A percentile compares a stretch with the other conserved stretches of the same genome.
Conservation (phyloP, 1,140 invertebrate genomes). For the Leptonema lineaticorne region DNA sequence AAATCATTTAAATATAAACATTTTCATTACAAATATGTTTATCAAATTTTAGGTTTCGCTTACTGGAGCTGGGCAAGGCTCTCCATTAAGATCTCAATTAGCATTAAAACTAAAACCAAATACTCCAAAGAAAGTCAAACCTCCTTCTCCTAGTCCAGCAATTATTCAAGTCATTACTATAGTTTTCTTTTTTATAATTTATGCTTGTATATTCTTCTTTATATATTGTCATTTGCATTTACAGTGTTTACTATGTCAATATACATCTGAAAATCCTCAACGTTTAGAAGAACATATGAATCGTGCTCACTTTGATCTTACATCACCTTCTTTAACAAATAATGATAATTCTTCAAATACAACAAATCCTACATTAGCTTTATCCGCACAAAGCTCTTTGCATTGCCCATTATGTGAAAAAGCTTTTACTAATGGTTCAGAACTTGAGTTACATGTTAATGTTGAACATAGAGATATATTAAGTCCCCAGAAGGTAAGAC, state of each 20-base stretch:
- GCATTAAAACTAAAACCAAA: conserved; percentile 64
- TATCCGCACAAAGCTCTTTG: conserved; percentile 50
- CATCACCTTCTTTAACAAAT: conserved; percentile 58
- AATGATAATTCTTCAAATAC: conserved; percentile 31
- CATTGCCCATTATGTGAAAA: conserved; percentile 73
- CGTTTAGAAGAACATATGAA: conserved; percentile 85
- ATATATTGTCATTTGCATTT: conserved; percentile 35
- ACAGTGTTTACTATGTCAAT: conserved; percentile 79
- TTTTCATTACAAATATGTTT: background rate
- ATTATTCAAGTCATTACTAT: conserved; percentile 48
- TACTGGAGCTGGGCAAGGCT: conserved; percentile 60
- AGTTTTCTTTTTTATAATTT: background rate
- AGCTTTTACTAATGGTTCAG: conserved; percentile 71
- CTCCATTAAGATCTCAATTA: conserved; percentile 62
- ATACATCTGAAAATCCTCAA: conserved; percentile 70
- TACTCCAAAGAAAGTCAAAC: conserved; percentile 52
- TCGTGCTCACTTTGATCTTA: conserved; percentile 79
- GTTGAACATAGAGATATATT: conserved; percentile 68
- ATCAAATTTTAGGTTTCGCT: conserved; percentile 46
- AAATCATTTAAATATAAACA: background rate
- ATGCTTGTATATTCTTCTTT: background rate
- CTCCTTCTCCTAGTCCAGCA: conserved; percentile 52
- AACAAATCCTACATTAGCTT: conserved; percentile 51
- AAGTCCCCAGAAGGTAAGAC: conserved; percentile 50
- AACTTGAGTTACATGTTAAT: conserved; percentile 83